Evolutionary conservation across 2,888 invertebrate genomes (phyloP).

Genomic region (Euplagia quadripunctaria): DNA sequence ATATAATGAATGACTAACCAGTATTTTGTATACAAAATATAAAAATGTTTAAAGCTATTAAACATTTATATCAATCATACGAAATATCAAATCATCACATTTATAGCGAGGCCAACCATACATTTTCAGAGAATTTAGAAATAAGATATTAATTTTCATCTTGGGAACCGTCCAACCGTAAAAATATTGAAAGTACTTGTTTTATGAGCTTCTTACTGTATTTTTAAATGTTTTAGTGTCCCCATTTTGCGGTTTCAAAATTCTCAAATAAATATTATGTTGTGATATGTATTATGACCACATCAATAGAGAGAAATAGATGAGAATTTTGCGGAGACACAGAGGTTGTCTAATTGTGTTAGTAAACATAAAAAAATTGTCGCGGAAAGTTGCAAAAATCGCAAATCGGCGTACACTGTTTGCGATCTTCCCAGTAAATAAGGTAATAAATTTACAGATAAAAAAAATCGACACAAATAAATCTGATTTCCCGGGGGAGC

Average conservation of each 20-base stretch:
- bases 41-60: constrained; percentile 25
- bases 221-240: constrained; percentile 19
- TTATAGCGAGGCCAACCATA: constrained; percentile 22
- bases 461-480: no score
- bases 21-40: constrained; percentile 15
- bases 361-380: not conserved
- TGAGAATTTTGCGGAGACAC: not conserved
- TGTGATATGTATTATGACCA: not conserved
- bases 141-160: constrained; percentile 27
- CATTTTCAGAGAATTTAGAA: constrained; percentile 30
- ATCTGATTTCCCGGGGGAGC: no score
- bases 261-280: not conserved
- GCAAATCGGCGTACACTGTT: no score
- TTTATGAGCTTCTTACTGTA: constrained; percentile 30
- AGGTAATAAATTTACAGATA: no score
- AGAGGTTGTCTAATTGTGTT: not conserved
- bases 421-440: no score
- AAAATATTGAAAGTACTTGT: constrained; percentile 33
- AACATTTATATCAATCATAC: constrained; percentile 21
- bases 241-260: not conserved
- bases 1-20: not conserved
- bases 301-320: not conserved
- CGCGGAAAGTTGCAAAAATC: no score
- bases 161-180: constrained; percentile 43
- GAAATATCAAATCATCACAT: constrained; percentile 24